Evolutionary conservation across 2,797 vertebrate species (phyloP).

Genomic region (Lacerta viridis): DNA sequence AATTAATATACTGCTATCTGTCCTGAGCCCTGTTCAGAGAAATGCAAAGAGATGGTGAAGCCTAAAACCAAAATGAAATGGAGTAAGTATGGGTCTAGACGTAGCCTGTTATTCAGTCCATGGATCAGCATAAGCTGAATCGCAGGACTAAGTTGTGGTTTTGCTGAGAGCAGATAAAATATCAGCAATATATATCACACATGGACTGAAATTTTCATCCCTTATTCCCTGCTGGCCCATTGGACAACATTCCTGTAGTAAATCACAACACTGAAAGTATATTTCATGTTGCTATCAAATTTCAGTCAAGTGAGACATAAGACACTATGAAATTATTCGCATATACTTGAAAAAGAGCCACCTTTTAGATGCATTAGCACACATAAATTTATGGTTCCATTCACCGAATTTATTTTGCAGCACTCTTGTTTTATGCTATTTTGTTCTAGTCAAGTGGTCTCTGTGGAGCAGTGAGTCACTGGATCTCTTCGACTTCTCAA

Average conservation of each 20-base stretch:
- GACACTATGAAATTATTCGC: not conserved
- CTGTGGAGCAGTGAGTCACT: slow-evolving; percentile 10
- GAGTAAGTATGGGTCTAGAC: not conserved
- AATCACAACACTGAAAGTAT: slow-evolving; percentile 26
- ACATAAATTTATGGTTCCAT: slow-evolving; percentile 19
- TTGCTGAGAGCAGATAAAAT: not conserved
- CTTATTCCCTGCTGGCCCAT: slow-evolving; percentile 1
- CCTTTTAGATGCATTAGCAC: slow-evolving; percentile 39
- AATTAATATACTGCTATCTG: not conserved
- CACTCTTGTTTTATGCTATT: not conserved
- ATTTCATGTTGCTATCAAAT: slow-evolving; percentile 15
- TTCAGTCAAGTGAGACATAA: slow-evolving; percentile 11
- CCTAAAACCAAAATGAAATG: not conserved
- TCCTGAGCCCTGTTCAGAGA: not conserved
- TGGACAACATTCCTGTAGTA: slow-evolving; percentile 8
- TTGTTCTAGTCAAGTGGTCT: slow-evolving; percentile 2
- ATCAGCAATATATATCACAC: not conserved
- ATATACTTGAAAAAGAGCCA: slow-evolving; percentile 41
- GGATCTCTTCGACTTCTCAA: slow-evolving; percentile 10
- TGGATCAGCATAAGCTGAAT: not conserved
- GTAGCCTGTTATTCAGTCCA: not conserved
- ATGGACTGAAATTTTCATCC: not conserved
- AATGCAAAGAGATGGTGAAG: not conserved
- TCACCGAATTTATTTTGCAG: slow-evolving; percentile 41
- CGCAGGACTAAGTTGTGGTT: not conserved